Percentiles rank a stretch among this genome's conserved stretches.
These are phyloP conservation scores for Polyommatus icarus DNA, from an alignment of 2,888 invertebrate genomes.

Conservation along the genomic window DNA sequence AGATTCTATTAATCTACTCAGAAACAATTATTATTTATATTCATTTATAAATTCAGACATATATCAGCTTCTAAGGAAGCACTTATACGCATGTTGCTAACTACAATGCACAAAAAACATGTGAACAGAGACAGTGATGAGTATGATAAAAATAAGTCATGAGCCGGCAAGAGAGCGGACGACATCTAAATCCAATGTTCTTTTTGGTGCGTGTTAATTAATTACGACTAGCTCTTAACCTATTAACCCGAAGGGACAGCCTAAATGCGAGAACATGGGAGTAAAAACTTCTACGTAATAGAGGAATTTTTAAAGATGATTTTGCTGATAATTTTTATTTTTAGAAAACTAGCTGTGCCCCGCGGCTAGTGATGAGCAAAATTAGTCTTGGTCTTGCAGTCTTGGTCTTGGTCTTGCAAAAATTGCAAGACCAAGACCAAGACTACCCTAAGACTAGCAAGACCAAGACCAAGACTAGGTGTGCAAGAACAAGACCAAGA, in stretches of 20 bases:
- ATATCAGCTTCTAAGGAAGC: conserved; percentile 37
- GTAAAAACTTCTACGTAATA: not conserved
- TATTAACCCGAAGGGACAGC: not conserved
- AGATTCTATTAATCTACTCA: too few relatives aligned
- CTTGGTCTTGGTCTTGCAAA: too few relatives aligned
- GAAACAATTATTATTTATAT: too few relatives aligned
- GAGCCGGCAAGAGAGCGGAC: conserved; percentile 39
- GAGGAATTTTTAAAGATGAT: not conserved
- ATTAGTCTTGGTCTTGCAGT: too few relatives aligned
- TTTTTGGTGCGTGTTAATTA: conserved; percentile 26
- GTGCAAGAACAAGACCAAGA: too few relatives aligned
- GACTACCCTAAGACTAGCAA: too few relatives aligned
- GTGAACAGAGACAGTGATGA: conserved; percentile 44
- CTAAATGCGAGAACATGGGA: not conserved
- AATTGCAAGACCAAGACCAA: too few relatives aligned
- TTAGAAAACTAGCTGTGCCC: too few relatives aligned
- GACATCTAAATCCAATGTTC: conserved; percentile 38
- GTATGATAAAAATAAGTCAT: conserved; percentile 50
- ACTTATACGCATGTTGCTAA: conserved; percentile 20
- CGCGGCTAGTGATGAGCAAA: too few relatives aligned
- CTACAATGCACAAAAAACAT: conserved; percentile 40
- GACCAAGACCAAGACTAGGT: too few relatives aligned
- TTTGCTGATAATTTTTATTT: not conserved
- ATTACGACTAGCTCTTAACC: not conserved
- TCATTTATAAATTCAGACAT: not conserved